These are phyloP conservation scores for Piprites chloris DNA, from an alignment of 2,113 vertebrate genomes.

Conservation along the genomic window DNA sequence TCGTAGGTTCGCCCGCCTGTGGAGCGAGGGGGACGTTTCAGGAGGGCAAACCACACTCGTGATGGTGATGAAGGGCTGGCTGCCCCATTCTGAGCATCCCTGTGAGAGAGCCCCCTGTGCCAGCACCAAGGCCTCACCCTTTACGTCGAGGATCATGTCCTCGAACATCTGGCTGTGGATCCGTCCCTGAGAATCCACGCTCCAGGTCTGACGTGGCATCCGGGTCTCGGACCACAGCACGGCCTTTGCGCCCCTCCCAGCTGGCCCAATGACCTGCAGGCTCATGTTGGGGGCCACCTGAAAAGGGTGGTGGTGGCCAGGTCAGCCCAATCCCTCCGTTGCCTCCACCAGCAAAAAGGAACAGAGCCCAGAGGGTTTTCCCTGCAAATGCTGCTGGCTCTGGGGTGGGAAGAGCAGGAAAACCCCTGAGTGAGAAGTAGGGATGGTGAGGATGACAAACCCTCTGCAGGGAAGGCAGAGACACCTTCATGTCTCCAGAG, in stretches of 20 bases:
- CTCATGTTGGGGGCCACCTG: slow-evolving; percentile 86
- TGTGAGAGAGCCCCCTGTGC: not conserved
- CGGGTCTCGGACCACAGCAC: slow-evolving; percentile 89
- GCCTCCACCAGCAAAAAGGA: fast-evolving
- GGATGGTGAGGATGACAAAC: not conserved
- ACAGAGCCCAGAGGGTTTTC: not conserved
- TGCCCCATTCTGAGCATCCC: not conserved
- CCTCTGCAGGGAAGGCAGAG: not conserved
- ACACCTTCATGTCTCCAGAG: not conserved
- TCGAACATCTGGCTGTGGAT: slow-evolving; percentile 85
- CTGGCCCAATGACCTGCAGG: slow-evolving; percentile 88
- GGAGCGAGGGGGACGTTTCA: not conserved
- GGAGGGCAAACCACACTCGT: not conserved
- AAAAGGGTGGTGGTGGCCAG: not conserved
- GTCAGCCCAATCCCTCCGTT: not conserved
- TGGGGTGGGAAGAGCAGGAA: not conserved
- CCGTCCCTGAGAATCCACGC: slow-evolving; percentile 72
- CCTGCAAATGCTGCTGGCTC: not conserved
- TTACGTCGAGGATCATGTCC: slow-evolving; percentile 86
- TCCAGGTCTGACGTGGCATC: slow-evolving; percentile 87
- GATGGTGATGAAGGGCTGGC: not conserved
- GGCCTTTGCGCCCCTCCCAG: slow-evolving; percentile 80
- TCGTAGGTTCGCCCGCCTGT: slow-evolving; percentile 88
- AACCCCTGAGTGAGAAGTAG: not conserved
- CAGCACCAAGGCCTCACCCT: slow-evolving; percentile 74